These are phyloP conservation scores for Megamerina dolium DNA, from an alignment of 2,888 invertebrate genomes.

Conservation along the genomic window DNA sequence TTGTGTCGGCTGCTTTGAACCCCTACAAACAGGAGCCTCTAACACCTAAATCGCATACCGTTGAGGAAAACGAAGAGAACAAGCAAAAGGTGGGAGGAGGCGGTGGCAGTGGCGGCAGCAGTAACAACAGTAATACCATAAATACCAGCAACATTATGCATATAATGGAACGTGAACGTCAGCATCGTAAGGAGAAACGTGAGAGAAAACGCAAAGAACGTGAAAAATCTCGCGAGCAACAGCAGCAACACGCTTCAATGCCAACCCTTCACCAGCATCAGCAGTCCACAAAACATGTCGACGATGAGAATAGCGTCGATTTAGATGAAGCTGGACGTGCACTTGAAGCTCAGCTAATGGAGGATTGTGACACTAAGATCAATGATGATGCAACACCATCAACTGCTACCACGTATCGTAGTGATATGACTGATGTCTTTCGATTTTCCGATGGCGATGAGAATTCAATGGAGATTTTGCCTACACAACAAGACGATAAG, in stretches of 20 bases:
- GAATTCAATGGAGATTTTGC: conserved; percentile 48
- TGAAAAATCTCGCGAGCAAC: conserved; percentile 50
- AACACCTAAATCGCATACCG: conserved; percentile 37
- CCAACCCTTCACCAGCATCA: conserved; percentile 4
- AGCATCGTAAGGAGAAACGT: conserved; percentile 53
- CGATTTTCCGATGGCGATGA: conserved; percentile 58
- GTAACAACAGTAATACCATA: not conserved
- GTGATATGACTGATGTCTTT: conserved; percentile 54
- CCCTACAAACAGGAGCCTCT: conserved; percentile 46
- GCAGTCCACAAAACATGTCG: conserved; percentile 27
- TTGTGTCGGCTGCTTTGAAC: conserved; percentile 46
- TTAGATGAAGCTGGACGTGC: conserved; percentile 76
- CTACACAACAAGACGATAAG: conserved; percentile 32
- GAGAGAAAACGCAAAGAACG: conserved; percentile 62
- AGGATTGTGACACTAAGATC: conserved; percentile 56
- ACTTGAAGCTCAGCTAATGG: conserved; percentile 72
- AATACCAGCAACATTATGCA: conserved; percentile 19
- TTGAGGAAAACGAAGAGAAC: conserved; percentile 38
- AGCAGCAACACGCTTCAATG: conserved; percentile 21
- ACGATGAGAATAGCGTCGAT: conserved; percentile 73
- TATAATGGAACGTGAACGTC: conserved; percentile 41
- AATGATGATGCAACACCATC: conserved; percentile 47
- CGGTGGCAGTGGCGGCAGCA: conserved; percentile 5
- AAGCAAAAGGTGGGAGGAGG: conserved; percentile 28
- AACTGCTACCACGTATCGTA: conserved; percentile 42